These are phyloP conservation scores for Novumbra hubbsi DNA, from an alignment of 2,797 vertebrate genomes.

Conservation along the genomic window DNA sequence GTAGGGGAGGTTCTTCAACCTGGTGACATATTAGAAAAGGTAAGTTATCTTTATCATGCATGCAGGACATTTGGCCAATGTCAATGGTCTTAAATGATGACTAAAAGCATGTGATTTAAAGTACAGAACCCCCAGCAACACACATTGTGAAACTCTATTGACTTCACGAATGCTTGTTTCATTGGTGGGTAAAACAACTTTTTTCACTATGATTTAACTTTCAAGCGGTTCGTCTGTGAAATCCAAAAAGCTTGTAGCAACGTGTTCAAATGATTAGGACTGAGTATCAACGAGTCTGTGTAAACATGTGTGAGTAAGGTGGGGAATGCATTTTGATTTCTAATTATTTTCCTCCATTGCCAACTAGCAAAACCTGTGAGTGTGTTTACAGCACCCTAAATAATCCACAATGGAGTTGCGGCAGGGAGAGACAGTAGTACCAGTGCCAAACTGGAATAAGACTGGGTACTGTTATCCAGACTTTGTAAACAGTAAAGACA, in stretches of 20 bases:
- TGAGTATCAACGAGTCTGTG: neutral
- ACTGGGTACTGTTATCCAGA: neutral
- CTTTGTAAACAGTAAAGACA: neutral
- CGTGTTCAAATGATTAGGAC: neutral
- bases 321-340: neutral
- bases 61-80: neutral
- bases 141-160: too few relatives aligned
- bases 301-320: slow-evolving; percentile 8
- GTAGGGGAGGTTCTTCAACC: slow-evolving; percentile 93
- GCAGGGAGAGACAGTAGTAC: neutral
- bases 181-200: too few relatives aligned
- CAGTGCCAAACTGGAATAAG: neutral
- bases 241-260: neutral
- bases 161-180: too few relatives aligned
- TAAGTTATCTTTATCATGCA: neutral
- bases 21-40: slow-evolving; percentile 51
- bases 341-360: neutral
- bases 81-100: too few relatives aligned
- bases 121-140: too few relatives aligned
- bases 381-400: neutral
- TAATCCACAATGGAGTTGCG: slow-evolving; percentile 4
- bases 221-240: neutral
- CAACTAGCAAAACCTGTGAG: neutral
- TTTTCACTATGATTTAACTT: too few relatives aligned
- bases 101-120: too few relatives aligned